Conservation (phyloP, 1,140 invertebrate genomes). For the Venturia canescens region DNA sequence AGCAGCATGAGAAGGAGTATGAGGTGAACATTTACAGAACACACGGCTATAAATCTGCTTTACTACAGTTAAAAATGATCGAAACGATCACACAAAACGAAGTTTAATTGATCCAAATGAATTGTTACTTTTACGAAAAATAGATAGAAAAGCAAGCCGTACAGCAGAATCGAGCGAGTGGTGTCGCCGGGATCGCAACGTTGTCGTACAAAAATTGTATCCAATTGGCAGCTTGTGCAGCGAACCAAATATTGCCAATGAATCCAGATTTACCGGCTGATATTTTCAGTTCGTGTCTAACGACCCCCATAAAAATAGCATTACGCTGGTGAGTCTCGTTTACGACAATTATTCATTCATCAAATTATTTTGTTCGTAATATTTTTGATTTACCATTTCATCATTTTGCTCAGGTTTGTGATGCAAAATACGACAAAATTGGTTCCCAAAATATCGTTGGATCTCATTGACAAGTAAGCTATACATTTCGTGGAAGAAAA, state of each 20-base stretch:
- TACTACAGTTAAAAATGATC: too few species aligned
- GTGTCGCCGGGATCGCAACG: slow-evolving; percentile 64
- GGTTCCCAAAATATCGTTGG: slow-evolving; percentile 87
- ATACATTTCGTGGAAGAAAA: neutral
- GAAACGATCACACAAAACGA: too few species aligned
- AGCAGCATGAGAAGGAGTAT: slow-evolving; percentile 93
- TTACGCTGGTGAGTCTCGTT: slow-evolving; percentile 85
- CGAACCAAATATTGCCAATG: slow-evolving; percentile 96
- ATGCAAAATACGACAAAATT: slow-evolving; percentile 90
- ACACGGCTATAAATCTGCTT: too few species aligned
- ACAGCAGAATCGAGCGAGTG: slow-evolving; percentile 71
- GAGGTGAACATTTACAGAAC: slow-evolving; percentile 74
- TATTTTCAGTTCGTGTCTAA: slow-evolving; percentile 98
- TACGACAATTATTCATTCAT: neutral
- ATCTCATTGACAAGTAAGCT: slow-evolving; percentile 93
- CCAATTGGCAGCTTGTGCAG: slow-evolving; percentile 95
- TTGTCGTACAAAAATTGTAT: slow-evolving; percentile 94
- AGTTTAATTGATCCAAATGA: too few species aligned
- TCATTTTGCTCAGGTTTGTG: slow-evolving; percentile 82
- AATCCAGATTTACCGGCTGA: slow-evolving; percentile 99
- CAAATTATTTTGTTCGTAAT: too few species aligned
- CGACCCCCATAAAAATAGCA: slow-evolving; percentile 98
- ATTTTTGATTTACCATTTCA: too few species aligned
- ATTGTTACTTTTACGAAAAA: neutral
- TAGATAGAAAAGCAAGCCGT: slow-evolving; percentile 72